Percentiles rank a stretch among this genome's conserved stretches.
Conservation (phyloP, 2,797 vertebrate genomes). For the Gobio occitaniae region DNA sequence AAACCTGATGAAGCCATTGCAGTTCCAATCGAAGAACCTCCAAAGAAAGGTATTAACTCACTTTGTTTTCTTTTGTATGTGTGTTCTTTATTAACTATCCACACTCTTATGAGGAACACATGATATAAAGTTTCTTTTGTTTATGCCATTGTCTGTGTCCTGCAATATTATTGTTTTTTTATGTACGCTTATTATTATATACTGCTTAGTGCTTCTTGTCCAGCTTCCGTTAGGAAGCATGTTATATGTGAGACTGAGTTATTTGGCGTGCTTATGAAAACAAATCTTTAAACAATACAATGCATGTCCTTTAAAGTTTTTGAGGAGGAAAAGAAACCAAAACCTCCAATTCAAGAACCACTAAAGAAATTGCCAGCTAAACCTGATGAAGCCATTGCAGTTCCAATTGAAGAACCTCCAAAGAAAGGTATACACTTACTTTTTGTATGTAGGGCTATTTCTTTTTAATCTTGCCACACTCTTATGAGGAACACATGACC, state of each 20-base stretch:
- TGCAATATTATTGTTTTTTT: not conserved
- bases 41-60: slow-evolving; percentile 83
- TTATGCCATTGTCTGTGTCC: slow-evolving; percentile 33
- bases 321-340: slow-evolving; percentile 79
- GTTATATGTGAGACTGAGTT: slow-evolving; percentile 62
- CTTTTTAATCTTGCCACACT: slow-evolving; percentile 39
- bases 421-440: slow-evolving; percentile 82
- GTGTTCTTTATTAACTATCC: slow-evolving; percentile 41
- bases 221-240: slow-evolving; percentile 70
- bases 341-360: slow-evolving; percentile 67
- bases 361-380: slow-evolving; percentile 55
- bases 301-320: slow-evolving; percentile 82
- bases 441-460: slow-evolving; percentile 22
- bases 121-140: slow-evolving; percentile 28
- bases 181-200: slow-evolving; percentile 57
- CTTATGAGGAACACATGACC: slow-evolving; percentile 24
- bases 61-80: slow-evolving; percentile 49
- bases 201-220: slow-evolving; percentile 61
- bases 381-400: slow-evolving; percentile 51
- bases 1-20: slow-evolving; percentile 52
- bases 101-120: slow-evolving; percentile 25
- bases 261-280: slow-evolving; percentile 51
- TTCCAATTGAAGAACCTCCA: slow-evolving; percentile 77
- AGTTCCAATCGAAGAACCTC: slow-evolving; percentile 77
- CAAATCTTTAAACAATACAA: slow-evolving; percentile 59